A percentile compares a stretch with the other conserved stretches of the same genome.
Conservation (phyloP, 2,113 vertebrate genomes). For the Nyctereutes procyonoides region DNA sequence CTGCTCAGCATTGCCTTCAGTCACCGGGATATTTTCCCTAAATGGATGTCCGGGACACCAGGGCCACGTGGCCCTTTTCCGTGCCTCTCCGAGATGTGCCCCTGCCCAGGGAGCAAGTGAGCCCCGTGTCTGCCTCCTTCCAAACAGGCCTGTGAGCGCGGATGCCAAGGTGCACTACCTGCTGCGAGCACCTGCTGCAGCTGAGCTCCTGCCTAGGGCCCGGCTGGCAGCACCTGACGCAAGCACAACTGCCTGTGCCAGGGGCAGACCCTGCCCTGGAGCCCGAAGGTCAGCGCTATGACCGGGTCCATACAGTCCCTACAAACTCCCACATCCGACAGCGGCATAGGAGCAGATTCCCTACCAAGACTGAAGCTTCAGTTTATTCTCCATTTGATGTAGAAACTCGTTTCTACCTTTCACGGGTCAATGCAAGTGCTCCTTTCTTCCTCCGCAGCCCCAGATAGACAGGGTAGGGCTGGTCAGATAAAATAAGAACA, state of each 20-base stretch:
- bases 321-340: accelerated
- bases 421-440: neutral
- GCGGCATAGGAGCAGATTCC: accelerated
- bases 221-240: accelerated
- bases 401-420: neutral
- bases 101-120: too few species aligned
- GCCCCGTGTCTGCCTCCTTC: neutral
- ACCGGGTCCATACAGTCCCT: accelerated
- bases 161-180: accelerated
- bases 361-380: neutral
- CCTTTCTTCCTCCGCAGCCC: neutral
- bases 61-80: neutral
- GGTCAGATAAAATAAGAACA: neutral
- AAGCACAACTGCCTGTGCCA: accelerated
- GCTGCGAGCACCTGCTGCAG: neutral
- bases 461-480: accelerated
- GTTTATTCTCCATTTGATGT: neutral
- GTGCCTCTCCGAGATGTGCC: neutral
- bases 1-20: accelerated
- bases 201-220: neutral
- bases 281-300: accelerated
- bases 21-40: neutral
- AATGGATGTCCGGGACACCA: neutral
- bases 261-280: accelerated
- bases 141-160: accelerated